Percentiles rank a stretch among this genome's conserved stretches.
phyloP scores from a whole-genome alignment of 2,797 vertebrate species.

The Acipenser ruthenus region DNA sequence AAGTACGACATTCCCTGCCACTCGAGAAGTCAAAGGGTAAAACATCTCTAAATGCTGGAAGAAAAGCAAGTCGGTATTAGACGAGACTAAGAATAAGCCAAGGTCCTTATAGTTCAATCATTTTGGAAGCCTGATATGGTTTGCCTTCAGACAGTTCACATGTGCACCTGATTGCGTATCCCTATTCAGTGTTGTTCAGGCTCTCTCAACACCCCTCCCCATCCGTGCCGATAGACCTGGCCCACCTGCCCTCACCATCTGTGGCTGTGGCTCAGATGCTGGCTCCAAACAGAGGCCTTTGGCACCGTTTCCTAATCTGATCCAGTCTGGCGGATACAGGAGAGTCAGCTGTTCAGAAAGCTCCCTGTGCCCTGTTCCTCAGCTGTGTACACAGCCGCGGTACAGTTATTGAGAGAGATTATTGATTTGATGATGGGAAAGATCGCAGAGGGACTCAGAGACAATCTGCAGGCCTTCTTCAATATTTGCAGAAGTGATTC shows the following conservation, averaged over 20 bases:
- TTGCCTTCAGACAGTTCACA: too few species aligned
- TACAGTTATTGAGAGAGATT: not conserved
- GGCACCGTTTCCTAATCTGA: not conserved
- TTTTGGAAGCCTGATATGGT: too few species aligned
- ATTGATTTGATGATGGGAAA: constrained; percentile 9
- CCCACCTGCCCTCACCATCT: not conserved
- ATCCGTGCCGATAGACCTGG: constrained; percentile 21
- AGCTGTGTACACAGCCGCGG: not conserved
- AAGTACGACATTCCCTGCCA: too few species aligned
- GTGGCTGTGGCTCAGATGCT: not conserved
- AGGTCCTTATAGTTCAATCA: too few species aligned
- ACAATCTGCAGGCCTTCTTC: constrained; percentile 1
- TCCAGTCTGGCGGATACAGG: not conserved
- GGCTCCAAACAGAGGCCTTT: not conserved
- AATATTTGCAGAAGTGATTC: constrained; percentile 1
- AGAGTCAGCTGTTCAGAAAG: not conserved
- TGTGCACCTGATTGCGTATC: too few species aligned
- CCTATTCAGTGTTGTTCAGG: constrained; percentile 17
- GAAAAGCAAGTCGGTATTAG: too few species aligned
- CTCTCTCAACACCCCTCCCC: constrained; percentile 32
- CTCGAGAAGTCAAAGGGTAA: too few species aligned
- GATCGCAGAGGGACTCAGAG: not conserved
- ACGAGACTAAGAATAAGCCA: too few species aligned
- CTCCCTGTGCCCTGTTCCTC: not conserved
- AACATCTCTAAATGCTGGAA: too few species aligned